Percentiles rank a stretch among this genome's conserved stretches.
Conservation (phyloP, 2,797 vertebrate species). For the Enteromius thamalakanensis region DNA sequence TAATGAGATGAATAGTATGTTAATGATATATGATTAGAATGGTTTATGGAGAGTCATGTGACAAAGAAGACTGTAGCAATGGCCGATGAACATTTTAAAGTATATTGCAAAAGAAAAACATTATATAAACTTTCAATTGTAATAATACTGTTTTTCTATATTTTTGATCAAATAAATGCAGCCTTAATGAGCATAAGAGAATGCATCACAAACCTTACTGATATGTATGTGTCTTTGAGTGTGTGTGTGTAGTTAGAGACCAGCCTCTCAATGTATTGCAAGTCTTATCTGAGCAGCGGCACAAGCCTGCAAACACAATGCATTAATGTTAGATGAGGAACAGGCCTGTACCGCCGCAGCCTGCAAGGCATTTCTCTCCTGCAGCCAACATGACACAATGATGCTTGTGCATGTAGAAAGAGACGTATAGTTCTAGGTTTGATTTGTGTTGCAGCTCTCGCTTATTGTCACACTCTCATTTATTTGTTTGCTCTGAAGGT, state of each 20-base stretch:
- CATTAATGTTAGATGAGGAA: slow-evolving; percentile 46
- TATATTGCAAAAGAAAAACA: not conserved
- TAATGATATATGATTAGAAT: too few species aligned
- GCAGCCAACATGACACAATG: slow-evolving; percentile 40
- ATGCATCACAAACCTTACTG: not conserved
- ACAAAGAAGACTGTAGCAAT: not conserved
- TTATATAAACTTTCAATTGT: not conserved
- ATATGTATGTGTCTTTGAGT: not conserved
- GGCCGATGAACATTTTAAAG: not conserved
- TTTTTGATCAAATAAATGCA: not conserved
- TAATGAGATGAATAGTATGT: too few species aligned
- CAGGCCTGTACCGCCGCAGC: not conserved
- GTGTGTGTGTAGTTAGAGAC: not conserved
- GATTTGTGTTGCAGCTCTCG: slow-evolving; percentile 41
- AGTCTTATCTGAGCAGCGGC: slow-evolving; percentile 21
- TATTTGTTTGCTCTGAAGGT: slow-evolving; percentile 53
- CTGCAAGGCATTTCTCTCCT: slow-evolving; percentile 35
- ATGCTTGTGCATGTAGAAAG: slow-evolving; percentile 32
- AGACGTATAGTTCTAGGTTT: slow-evolving; percentile 28
- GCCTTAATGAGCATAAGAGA: not conserved
- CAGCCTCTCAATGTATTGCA: not conserved
- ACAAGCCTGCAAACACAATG: not conserved
- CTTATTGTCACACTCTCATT: slow-evolving; percentile 25
- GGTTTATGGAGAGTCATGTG: not conserved
- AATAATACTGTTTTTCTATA: not conserved